Conservation (phyloP, 2,888 invertebrate genomes). For the Leptothorax acervorum region DNA sequence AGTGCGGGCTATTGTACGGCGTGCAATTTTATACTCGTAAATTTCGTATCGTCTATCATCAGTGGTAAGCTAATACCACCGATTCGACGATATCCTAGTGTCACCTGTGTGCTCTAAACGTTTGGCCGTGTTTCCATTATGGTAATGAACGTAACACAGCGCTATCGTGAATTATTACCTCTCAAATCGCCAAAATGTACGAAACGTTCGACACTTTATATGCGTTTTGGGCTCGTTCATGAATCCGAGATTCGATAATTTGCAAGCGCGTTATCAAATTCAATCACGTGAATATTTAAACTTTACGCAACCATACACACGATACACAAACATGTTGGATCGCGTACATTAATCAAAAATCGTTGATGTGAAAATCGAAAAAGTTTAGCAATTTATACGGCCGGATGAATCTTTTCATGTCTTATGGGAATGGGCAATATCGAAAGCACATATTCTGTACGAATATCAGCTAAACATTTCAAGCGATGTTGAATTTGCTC, state of each 20-base stretch:
- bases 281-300: conserved; percentile 47
- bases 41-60: conserved; percentile 38
- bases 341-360: conserved; percentile 15
- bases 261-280: conserved; percentile 46
- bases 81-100: conserved; percentile 56
- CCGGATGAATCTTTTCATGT: neutral
- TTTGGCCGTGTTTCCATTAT: conserved; percentile 55
- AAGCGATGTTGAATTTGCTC: neutral
- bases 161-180: conserved; percentile 56
- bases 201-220: conserved; percentile 37
- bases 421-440: neutral
- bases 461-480: neutral
- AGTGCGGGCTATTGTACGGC: neutral
- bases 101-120: conserved; percentile 49
- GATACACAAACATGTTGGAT: conserved; percentile 2
- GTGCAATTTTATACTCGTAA: conserved; percentile 20
- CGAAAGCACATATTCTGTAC: neutral
- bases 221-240: conserved; percentile 25
- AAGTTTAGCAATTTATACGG: conserved; percentile 1
- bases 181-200: conserved; percentile 38
- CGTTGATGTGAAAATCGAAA: conserved; percentile 2
- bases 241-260: conserved; percentile 61
- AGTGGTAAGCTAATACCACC: conserved; percentile 35
- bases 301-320: neutral
- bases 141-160: conserved; percentile 43